Conservation (phyloP, 2,113 vertebrate genomes). For the Ailuropoda melanoleuca region DNA sequence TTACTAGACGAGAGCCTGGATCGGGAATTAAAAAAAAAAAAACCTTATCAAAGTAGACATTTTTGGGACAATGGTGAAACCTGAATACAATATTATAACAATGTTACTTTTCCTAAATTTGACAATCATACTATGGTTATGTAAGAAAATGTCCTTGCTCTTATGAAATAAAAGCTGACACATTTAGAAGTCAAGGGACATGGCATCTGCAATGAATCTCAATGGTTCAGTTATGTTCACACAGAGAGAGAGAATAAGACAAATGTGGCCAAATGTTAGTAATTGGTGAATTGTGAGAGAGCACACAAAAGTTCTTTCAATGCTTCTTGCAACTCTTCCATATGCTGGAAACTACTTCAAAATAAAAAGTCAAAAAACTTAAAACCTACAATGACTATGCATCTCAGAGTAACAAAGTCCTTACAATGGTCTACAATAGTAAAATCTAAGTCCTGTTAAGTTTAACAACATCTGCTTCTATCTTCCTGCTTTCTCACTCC, state of each 20-base stretch:
- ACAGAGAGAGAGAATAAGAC: neutral
- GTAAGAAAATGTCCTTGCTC: neutral
- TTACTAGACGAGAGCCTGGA: neutral
- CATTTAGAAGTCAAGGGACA: neutral
- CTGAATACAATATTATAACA: neutral
- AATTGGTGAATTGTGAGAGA: neutral
- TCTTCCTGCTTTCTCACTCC: neutral
- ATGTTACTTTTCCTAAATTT: neutral
- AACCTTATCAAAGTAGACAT: neutral
- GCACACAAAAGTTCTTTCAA: neutral
- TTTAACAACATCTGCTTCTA: neutral
- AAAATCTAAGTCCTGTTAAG: neutral
- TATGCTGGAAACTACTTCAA: constrained; percentile 17
- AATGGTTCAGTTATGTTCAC: neutral
- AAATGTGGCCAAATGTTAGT: constrained; percentile 41
- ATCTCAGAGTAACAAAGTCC: neutral
- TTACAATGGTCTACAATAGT: neutral
- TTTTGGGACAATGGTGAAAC: neutral
- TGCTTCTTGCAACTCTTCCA: neutral
- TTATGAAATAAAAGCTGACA: constrained; percentile 8
- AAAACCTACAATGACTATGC: neutral
- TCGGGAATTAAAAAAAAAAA: neutral
- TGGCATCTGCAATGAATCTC: neutral
- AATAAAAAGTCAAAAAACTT: constrained; percentile 26
- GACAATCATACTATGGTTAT: neutral